phyloP scores from a whole-genome alignment of 2,888 invertebrate genomes.

The Gisinianus flammeolus region DNA sequence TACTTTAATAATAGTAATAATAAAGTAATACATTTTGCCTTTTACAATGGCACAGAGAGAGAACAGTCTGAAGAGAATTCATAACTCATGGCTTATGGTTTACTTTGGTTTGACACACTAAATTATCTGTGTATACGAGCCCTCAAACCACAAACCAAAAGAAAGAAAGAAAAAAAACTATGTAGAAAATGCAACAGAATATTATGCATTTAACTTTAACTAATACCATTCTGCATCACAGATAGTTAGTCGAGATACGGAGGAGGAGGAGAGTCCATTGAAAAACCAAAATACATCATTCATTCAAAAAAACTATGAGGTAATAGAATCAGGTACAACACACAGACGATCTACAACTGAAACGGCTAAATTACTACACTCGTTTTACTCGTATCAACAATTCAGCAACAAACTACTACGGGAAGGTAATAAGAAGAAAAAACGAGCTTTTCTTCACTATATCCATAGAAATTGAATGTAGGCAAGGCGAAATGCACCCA shows the following conservation, averaged over 20 bases:
- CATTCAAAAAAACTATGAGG: slow-evolving; percentile 9
- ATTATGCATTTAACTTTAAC: background rate
- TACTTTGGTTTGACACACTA: background rate
- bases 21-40: background rate
- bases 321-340: background rate
- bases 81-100: background rate
- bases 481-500: too few relatives aligned
- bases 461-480: too few relatives aligned
- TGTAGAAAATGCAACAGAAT: background rate
- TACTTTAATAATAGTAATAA: background rate
- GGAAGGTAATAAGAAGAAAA: too few relatives aligned
- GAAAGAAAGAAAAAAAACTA: background rate
- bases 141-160: background rate
- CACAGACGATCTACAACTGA: background rate
- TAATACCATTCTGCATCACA: too few relatives aligned
- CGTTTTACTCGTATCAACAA: background rate
- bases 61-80: background rate
- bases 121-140: background rate
- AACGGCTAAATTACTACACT: background rate
- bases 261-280: background rate
- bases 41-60: background rate
- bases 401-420: too few relatives aligned
- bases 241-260: too few relatives aligned
- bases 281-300: slow-evolving; percentile 7
- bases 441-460: too few relatives aligned